Evolutionary conservation across 2,888 invertebrate genomes (phyloP), one percentile per base, ranked within the genome.

Genomic region (Pseudococcus jackbeardsleyi): DNA sequence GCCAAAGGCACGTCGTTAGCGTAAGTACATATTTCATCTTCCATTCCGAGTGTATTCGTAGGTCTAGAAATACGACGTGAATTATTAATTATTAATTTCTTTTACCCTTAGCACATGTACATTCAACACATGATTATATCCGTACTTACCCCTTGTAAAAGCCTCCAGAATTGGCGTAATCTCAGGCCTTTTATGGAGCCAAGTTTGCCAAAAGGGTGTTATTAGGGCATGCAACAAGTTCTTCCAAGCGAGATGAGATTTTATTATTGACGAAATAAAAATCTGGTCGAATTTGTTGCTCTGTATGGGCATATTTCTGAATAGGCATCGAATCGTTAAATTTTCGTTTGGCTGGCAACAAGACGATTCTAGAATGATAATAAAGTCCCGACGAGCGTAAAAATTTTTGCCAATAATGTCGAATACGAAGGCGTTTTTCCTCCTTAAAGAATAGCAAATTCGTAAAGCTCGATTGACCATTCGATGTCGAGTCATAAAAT

Each of bases 1-100:
- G 93, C 93, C 89, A 94, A 94, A 91, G 95, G 95, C 90, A 93
- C 93, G 89, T 93, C 93, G 89, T 92, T 95, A 90, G 93, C 93
- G 95, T 95, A 92, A 94, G 95, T 93, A 90, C 26, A 33, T 26
- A 59, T 22, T 19, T 50, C 11, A 50, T 15, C 48, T 50, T 50
- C 12, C 12, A 15, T 50, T 50, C 17, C 59, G 48, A 11, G 15
- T 50, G 12, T 50, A 4, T 50, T 8, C 42, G 42, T 42, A 42
- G 42, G 42, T 42, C 42, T 42, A 42, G 12, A 15, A 12, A 50
- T 15, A 15, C 48, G 48, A 50, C 48, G 15, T 50, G 26, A 33
- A 68, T 15, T 11, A 26, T 68, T 68, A 68, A 68, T 68, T 26
- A 68, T 68, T 68, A 68, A 68, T 68, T 26, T 68, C 22, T 22